phyloP scores from a whole-genome alignment of 2,113 vertebrate species.

The Zosterops hypoxanthus region DNA sequence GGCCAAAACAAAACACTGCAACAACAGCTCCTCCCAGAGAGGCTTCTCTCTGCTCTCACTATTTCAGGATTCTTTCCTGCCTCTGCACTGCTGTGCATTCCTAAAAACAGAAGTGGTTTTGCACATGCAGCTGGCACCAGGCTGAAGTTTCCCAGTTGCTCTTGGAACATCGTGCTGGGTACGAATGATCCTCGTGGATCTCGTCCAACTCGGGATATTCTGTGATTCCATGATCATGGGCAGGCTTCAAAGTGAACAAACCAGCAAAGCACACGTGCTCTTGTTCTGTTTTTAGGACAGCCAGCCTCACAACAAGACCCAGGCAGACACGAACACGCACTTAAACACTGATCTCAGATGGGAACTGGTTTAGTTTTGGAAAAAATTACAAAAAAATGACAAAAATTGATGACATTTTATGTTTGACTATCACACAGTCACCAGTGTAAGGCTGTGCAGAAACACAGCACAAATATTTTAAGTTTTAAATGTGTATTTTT shows the following conservation, averaged over 20 bases:
- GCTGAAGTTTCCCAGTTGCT: neutral
- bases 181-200: neutral
- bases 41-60: neutral
- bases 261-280: neutral
- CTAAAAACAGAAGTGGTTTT: neutral
- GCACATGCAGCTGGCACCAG: rapidly evolving
- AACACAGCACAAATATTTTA: neutral
- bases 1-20: neutral
- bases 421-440: neutral
- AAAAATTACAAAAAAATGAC: neutral
- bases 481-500: neutral
- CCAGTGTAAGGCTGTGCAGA: neutral
- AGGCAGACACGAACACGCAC: neutral
- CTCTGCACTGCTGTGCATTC: neutral
- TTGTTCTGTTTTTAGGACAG: neutral
- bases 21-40: neutral
- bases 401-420: neutral
- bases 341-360: neutral
- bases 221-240: neutral
- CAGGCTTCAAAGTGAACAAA: neutral
- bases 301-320: neutral
- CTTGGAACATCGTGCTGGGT: rapidly evolving
- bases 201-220: neutral
- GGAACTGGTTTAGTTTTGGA: neutral
- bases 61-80: neutral